A percentile compares a stretch with the other conserved stretches of the same genome.
Evolutionary conservation across 2,113 vertebrate genomes (phyloP).

Genomic region (human (Homo sapiens)): GRCh38 chr6:54729501-54730000

Average conservation of each 20-base stretch:
- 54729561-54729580: background rate
- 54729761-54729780: background rate
- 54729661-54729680: background rate
- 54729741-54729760: background rate
- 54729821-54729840: background rate
- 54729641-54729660: background rate
- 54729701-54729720: background rate
- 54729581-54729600: background rate
- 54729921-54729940: background rate
- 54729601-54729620: background rate
- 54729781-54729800: background rate
- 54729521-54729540: background rate
- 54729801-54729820: background rate
- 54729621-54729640: background rate
- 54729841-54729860: background rate
- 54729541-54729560: background rate
- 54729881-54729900: background rate
- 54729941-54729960: background rate
- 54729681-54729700: background rate
- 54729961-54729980: background rate
- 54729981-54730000: background rate
- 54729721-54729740: background rate
- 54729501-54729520: background rate
- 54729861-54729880: background rate
- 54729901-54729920: background rate